These are phyloP conservation scores for Leptinotarsa texana DNA, from an alignment of 1,140 invertebrate genomes.

Conservation along the genomic window DNA sequence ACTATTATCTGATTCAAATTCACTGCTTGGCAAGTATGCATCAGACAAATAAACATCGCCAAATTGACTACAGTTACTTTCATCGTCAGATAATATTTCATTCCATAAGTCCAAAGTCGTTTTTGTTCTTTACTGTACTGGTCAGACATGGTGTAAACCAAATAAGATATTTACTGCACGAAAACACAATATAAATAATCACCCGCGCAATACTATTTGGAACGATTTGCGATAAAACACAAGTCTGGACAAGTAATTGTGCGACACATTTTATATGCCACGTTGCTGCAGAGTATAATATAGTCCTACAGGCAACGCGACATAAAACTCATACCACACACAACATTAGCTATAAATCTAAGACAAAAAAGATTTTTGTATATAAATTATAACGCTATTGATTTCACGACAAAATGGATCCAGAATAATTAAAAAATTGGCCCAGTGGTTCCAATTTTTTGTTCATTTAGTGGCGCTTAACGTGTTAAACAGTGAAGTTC, in stretches of 20 bases:
- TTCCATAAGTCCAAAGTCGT: background rate
- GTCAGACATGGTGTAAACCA: background rate
- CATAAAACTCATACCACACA: background rate
- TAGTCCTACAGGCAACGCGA: background rate
- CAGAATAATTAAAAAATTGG: background rate
- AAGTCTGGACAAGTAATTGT: background rate
- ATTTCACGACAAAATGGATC: background rate
- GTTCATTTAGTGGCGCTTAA: background rate
- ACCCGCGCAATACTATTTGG: background rate
- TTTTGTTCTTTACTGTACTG: background rate
- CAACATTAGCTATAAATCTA: background rate
- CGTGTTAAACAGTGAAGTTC: background rate
- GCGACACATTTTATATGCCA: background rate
- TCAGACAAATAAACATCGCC: constrained; percentile 1
- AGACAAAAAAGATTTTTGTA: constrained; percentile 1
- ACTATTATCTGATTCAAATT: background rate
- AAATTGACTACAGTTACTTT: background rate
- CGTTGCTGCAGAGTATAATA: background rate
- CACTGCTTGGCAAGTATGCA: background rate
- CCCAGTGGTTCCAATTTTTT: background rate
- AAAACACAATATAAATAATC: background rate
- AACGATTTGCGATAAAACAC: background rate
- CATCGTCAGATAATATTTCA: background rate
- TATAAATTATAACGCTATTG: background rate
- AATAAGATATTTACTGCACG: background rate